Evolutionary conservation across 2,888 invertebrate species (phyloP).

Genomic region (Panopea generosa): DNA sequence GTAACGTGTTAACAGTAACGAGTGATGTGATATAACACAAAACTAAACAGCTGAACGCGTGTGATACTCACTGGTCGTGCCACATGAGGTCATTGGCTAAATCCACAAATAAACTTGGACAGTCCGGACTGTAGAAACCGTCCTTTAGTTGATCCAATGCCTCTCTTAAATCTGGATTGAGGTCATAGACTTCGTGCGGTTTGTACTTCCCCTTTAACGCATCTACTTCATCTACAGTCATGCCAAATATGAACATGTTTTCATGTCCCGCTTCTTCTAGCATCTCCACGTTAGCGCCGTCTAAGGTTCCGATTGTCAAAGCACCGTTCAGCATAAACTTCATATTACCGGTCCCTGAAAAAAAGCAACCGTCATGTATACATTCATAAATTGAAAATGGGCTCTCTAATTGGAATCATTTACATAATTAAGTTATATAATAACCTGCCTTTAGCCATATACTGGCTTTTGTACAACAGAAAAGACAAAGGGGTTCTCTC

Average conservation of each 20-base stretch:
- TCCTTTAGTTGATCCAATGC: slow-evolving; percentile 98
- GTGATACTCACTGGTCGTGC: slow-evolving; percentile 90
- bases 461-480: too few species aligned
- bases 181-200: slow-evolving; percentile 96
- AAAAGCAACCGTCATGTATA: not conserved
- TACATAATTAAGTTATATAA: too few species aligned
- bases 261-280: slow-evolving; percentile 98
- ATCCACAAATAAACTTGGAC: slow-evolving; percentile 95
- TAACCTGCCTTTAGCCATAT: too few species aligned
- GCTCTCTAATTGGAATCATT: too few species aligned
- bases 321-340: slow-evolving; percentile 99
- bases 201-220: slow-evolving; percentile 91
- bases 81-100: slow-evolving; percentile 94
- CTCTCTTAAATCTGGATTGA: slow-evolving; percentile 94
- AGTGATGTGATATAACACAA: too few species aligned
- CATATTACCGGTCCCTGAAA: slow-evolving; percentile 97
- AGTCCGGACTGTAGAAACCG: slow-evolving; percentile 94
- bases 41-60: too few species aligned
- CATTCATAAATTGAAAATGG: too few species aligned
- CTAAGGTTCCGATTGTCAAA: slow-evolving; percentile 98
- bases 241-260: slow-evolving; percentile 98
- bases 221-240: slow-evolving; percentile 84
- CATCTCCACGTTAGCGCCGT: slow-evolving; percentile 98
- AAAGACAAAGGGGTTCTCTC: too few species aligned
- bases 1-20: too few species aligned